Conservation (phyloP, 1,140 invertebrate genomes). For the Macrocentrus cingulum region DNA sequence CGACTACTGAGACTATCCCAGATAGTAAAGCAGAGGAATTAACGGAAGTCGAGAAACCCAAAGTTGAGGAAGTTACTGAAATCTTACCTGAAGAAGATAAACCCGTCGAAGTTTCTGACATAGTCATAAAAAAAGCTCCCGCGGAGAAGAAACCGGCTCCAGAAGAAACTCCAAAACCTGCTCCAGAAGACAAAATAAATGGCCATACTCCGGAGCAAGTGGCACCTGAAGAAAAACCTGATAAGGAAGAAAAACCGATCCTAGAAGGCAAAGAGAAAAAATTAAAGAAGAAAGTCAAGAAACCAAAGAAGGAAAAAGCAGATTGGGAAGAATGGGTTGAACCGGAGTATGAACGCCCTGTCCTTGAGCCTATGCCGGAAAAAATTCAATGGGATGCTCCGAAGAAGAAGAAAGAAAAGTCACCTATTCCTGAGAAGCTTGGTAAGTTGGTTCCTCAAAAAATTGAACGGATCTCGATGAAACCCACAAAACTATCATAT, state of each 20-base stretch:
- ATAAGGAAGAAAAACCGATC: constrained; percentile 47
- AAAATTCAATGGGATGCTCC: constrained; percentile 53
- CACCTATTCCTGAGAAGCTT: constrained; percentile 32
- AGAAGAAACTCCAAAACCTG: constrained; percentile 18
- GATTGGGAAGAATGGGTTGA: constrained; percentile 57
- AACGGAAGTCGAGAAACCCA: constrained; percentile 20
- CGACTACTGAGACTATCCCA: constrained; percentile 4
- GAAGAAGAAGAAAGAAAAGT: constrained; percentile 53
- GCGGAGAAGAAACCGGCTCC: constrained; percentile 35
- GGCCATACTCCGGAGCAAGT: constrained; percentile 24
- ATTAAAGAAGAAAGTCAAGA: constrained; percentile 50
- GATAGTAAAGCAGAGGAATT: constrained; percentile 12
- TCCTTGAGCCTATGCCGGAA: constrained; percentile 54
- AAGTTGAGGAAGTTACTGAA: constrained; percentile 2
- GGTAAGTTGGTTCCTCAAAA: constrained; percentile 47
- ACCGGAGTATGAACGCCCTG: constrained; percentile 55
- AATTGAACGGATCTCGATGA: constrained; percentile 56
- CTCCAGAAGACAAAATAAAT: constrained; percentile 19
- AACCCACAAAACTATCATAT: constrained; percentile 53
- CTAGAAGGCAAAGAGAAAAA: constrained; percentile 42
- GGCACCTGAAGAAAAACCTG: constrained; percentile 20
- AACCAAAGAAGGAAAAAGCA: constrained; percentile 45
- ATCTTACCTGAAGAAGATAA: not conserved
- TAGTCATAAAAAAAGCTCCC: constrained; percentile 5
- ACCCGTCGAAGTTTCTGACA: not conserved